Evolutionary conservation across 2,888 invertebrate genomes (phyloP).

Genomic region (Reticulitermes lucifugus): DNA sequence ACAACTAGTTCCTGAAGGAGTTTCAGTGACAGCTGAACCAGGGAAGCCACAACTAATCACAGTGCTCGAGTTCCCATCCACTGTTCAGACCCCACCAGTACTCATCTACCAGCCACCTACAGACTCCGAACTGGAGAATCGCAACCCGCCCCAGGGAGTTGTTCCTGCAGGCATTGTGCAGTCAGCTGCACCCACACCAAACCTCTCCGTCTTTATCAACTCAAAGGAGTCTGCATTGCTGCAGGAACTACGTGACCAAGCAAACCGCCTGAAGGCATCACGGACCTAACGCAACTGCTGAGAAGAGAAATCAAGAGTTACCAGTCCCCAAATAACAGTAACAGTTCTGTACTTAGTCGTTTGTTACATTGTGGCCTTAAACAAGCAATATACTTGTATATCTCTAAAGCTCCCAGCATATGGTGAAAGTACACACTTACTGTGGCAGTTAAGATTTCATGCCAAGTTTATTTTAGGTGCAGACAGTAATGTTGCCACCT

Average conservation of each 20-base stretch:
- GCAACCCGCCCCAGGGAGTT: slow-evolving; percentile 59
- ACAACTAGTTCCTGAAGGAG: neutral
- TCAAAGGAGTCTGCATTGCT: slow-evolving; percentile 58
- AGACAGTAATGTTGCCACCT: no score
- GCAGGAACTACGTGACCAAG: slow-evolving; percentile 62
- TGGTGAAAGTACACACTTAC: neutral
- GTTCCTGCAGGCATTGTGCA: slow-evolving; percentile 66
- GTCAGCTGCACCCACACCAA: slow-evolving; percentile 63
- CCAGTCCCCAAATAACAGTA: slow-evolving; percentile 35
- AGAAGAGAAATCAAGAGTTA: slow-evolving; percentile 29
- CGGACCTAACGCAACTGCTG: neutral
- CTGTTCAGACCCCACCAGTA: slow-evolving; percentile 56
- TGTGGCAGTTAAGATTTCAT: neutral
- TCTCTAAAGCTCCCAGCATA: neutral
- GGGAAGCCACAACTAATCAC: slow-evolving; percentile 54
- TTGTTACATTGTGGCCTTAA: neutral
- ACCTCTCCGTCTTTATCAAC: slow-evolving; percentile 60
- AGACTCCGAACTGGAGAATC: slow-evolving; percentile 56
- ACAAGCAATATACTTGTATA: neutral
- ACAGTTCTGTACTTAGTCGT: neutral
- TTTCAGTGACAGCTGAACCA: neutral
- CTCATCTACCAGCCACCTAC: slow-evolving; percentile 55
- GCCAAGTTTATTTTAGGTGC: neutral
- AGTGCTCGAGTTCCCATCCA: slow-evolving; percentile 57
- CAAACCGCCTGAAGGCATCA: slow-evolving; percentile 51